Evolutionary conservation across 2,797 vertebrate genomes (phyloP).

Genomic region (Enteromius viviparus): DNA sequence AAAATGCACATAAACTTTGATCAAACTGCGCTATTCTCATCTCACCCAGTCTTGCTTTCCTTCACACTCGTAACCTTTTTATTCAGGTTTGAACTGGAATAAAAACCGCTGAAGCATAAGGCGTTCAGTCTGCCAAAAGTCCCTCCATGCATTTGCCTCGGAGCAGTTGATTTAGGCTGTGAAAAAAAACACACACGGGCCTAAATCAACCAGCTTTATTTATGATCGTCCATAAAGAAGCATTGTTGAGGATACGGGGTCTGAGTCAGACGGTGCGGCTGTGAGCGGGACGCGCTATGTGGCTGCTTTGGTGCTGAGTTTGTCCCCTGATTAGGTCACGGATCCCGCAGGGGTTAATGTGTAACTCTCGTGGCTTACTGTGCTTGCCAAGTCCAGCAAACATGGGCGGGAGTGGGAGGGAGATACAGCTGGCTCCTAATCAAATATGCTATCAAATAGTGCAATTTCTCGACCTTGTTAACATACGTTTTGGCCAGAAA

Average conservation of each 20-base stretch:
- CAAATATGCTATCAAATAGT: slow-evolving; percentile 57
- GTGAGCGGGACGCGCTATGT: slow-evolving; percentile 30
- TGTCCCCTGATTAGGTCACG: slow-evolving; percentile 56
- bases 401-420: slow-evolving; percentile 34
- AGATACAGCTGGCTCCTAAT: slow-evolving; percentile 48
- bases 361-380: slow-evolving; percentile 55
- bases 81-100: slow-evolving; percentile 47
- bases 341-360: slow-evolving; percentile 59
- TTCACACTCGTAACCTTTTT: slow-evolving; percentile 38
- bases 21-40: slow-evolving; percentile 27
- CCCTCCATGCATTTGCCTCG: slow-evolving; percentile 33
- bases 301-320: slow-evolving; percentile 45
- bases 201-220: slow-evolving; percentile 52
- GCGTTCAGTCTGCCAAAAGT: slow-evolving; percentile 47
- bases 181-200: slow-evolving; percentile 38
- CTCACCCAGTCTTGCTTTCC: slow-evolving; percentile 12
- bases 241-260: slow-evolving; percentile 44
- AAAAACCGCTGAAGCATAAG: slow-evolving; percentile 47
- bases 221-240: slow-evolving; percentile 49
- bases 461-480: slow-evolving; percentile 57
- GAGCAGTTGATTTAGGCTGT: slow-evolving; percentile 39
- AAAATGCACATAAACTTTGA: slow-evolving; percentile 34
- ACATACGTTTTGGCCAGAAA: slow-evolving; percentile 50
- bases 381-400: slow-evolving; percentile 54
- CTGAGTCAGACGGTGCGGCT: slow-evolving; percentile 1